Conservation (phyloP, 2,888 invertebrate species). For the Crossocerus cetratus region DNA sequence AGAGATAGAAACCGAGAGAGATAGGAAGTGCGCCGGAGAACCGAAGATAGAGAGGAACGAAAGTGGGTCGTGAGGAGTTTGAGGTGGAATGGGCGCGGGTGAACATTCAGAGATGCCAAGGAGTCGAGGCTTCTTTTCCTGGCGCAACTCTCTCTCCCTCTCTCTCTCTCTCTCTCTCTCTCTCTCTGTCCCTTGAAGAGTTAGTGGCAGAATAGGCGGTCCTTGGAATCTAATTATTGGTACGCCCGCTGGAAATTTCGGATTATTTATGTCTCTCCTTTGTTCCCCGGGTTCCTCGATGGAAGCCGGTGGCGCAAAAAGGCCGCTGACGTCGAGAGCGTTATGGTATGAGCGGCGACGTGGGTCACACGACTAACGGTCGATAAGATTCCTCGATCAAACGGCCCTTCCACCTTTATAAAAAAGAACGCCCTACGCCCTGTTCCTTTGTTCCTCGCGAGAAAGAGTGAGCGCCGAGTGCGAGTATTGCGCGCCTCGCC, state of each 20-base stretch:
- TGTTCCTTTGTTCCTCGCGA: conserved; percentile 15
- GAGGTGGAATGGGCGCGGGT: conserved; percentile 30
- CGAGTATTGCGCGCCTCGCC: not conserved
- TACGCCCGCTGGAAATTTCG: conserved; percentile 58
- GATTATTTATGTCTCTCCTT: conserved; percentile 68
- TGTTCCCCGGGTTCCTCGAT: conserved; percentile 47
- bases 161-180: no score
- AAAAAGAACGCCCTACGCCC: not conserved
- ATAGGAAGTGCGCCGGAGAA: conserved; percentile 15
- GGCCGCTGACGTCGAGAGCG: conserved; percentile 32
- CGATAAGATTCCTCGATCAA: conserved; percentile 39
- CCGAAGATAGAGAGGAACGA: conserved; percentile 19
- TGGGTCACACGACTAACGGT: conserved; percentile 37
- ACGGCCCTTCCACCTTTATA: not conserved
- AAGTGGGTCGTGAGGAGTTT: conserved; percentile 52
- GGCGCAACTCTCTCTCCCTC: conserved; percentile 62
- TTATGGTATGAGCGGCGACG: conserved; percentile 14
- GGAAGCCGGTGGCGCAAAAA: conserved; percentile 25
- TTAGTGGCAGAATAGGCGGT: conserved; percentile 61
- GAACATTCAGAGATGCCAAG: conserved; percentile 13
- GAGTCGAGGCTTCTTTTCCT: conserved; percentile 59
- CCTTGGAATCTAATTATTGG: conserved; percentile 70
- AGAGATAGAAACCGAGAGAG: conserved; percentile 20
- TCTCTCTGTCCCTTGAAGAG: no score
- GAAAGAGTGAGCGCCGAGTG: conserved; percentile 5